A percentile compares a stretch with the other conserved stretches of the same genome.
Evolutionary conservation across 2,797 vertebrate genomes (phyloP).

Genomic region (Coluber constrictor): DNA sequence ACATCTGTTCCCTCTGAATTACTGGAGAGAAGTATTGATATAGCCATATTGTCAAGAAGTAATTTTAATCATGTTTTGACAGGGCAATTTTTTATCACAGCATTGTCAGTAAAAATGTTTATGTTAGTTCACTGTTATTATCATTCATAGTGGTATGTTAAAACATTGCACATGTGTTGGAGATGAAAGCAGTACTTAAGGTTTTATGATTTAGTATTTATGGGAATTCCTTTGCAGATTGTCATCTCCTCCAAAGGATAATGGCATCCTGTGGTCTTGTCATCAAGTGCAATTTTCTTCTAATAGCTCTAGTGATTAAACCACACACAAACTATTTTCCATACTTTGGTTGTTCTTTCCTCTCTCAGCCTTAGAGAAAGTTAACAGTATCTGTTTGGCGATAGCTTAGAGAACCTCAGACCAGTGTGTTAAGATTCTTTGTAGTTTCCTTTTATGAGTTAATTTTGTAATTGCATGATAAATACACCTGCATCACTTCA

Average conservation of each 20-base stretch:
- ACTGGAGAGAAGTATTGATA: conserved; percentile 41
- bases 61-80: conserved; percentile 50
- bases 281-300: not conserved
- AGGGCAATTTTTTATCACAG: conserved; percentile 34
- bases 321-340: conserved; percentile 7
- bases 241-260: not conserved
- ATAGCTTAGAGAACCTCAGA: fast-evolving
- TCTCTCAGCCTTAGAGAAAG: fast-evolving
- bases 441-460: not conserved
- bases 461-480: not conserved
- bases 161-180: not conserved
- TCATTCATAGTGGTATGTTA: conserved; percentile 11
- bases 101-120: conserved; percentile 40
- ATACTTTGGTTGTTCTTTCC: not conserved
- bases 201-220: conserved; percentile 29
- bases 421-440: not conserved
- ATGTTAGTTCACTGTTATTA: conserved; percentile 29
- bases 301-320: conserved; percentile 16
- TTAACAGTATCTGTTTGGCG: not conserved
- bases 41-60: conserved; percentile 45
- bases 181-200: conserved; percentile 12
- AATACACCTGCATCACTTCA: not conserved
- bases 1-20: conserved; percentile 50
- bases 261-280: not conserved
- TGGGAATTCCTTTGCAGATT: conserved; percentile 27